phyloP scores from a whole-genome alignment of 2,113 vertebrate genomes.

The Benitochromis conjunctus region DNA sequence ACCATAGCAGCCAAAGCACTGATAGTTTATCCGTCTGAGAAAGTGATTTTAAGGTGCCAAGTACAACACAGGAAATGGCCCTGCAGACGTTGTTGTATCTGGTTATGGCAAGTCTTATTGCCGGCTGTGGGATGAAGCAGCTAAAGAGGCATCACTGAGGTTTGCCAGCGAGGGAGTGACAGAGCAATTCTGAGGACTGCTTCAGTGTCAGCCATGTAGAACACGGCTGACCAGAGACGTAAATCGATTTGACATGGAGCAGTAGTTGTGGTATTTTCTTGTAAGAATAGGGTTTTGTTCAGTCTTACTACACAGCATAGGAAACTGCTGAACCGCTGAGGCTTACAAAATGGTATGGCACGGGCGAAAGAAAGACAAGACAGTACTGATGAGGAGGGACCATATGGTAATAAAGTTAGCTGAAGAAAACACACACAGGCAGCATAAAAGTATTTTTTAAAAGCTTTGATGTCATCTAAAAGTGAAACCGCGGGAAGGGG shows the following conservation, averaged over 20 bases:
- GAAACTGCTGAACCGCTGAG: slow-evolving; percentile 13
- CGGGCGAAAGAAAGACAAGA: neutral
- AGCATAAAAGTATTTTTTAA: neutral
- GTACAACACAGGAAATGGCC: slow-evolving; percentile 49
- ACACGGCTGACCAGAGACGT: slow-evolving; percentile 4
- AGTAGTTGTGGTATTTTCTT: slow-evolving; percentile 17
- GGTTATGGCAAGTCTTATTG: slow-evolving; percentile 33
- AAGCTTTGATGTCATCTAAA: slow-evolving; percentile 17
- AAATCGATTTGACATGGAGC: slow-evolving; percentile 34
- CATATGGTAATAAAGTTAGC: slow-evolving; percentile 4
- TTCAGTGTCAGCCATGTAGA: slow-evolving; percentile 23
- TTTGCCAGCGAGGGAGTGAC: slow-evolving; percentile 27
- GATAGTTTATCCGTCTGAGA: slow-evolving; percentile 49
- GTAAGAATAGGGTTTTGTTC: slow-evolving; percentile 32
- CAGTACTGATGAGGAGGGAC: neutral
- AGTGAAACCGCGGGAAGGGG: neutral
- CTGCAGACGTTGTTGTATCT: slow-evolving; percentile 27
- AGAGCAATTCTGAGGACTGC: slow-evolving; percentile 16
- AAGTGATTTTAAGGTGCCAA: slow-evolving; percentile 53
- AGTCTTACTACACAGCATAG: neutral
- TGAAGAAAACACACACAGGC: neutral
- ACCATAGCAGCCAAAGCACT: slow-evolving; percentile 28
- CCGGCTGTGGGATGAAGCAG: slow-evolving; percentile 9
- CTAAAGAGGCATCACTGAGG: slow-evolving; percentile 6
- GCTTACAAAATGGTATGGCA: neutral